A percentile compares a stretch with the other conserved stretches of the same genome.
phyloP scores from a whole-genome alignment of 2,113 vertebrate species.

The Labeo catla region DNA sequence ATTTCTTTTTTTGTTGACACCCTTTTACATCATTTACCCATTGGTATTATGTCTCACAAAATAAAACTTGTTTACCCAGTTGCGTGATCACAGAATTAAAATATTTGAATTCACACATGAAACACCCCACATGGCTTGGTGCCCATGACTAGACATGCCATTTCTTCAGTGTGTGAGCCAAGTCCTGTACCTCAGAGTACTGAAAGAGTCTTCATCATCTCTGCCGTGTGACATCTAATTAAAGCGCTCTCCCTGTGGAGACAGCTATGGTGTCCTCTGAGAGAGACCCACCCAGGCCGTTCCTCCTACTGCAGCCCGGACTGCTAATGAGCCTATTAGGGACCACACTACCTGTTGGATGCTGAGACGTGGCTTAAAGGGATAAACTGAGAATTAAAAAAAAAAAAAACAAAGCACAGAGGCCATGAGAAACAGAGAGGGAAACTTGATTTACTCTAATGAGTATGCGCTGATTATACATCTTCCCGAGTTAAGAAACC shows the following conservation, averaged over 20 bases:
- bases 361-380: background rate
- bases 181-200: background rate
- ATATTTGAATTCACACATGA: background rate
- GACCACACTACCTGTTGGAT: background rate
- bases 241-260: constrained; percentile 9
- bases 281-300: background rate
- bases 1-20: background rate
- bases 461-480: background rate
- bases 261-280: constrained; percentile 2
- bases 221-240: constrained; percentile 38
- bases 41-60: background rate
- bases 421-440: background rate
- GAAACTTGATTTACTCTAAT: constrained; percentile 1
- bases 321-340: constrained; percentile 35
- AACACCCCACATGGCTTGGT: constrained; percentile 4
- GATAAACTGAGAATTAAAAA: constrained; percentile 4
- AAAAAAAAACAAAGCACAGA: background rate
- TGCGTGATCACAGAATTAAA: background rate
- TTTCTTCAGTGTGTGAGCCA: background rate
- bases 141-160: background rate
- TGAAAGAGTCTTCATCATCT: background rate
- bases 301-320: constrained; percentile 17
- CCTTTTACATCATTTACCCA: background rate
- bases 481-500: background rate
- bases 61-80: background rate